Conservation (phyloP, 1,140 invertebrate genomes). For the Dinoponera quadriceps region DNA sequence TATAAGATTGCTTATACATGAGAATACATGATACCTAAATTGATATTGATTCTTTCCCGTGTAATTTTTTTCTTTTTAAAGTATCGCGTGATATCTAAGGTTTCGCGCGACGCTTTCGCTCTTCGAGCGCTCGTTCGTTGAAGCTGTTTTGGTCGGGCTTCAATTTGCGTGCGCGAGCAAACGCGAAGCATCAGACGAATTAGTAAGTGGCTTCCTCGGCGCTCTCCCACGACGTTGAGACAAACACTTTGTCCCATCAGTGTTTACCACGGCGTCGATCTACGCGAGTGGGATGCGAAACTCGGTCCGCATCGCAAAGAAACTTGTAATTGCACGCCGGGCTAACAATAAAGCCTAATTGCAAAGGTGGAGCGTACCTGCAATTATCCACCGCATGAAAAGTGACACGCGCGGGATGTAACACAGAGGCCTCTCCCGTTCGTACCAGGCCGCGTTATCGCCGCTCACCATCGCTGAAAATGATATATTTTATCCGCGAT, state of each 20-base stretch:
- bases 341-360: slow-evolving; percentile 40
- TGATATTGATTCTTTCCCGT: no score
- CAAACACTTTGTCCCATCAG: slow-evolving; percentile 17
- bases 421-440: slow-evolving; percentile 26
- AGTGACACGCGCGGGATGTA: slow-evolving; percentile 17
- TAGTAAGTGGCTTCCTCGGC: slow-evolving; percentile 2
- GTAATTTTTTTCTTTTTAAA: no score
- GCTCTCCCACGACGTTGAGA: not conserved
- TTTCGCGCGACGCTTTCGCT: no score
- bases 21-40: no score
- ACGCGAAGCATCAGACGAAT: not conserved
- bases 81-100: no score
- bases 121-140: no score
- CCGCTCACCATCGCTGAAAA: not conserved
- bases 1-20: no score
- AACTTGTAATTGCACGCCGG: slow-evolving; percentile 32
- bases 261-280: not conserved
- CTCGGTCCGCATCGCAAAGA: slow-evolving; percentile 29
- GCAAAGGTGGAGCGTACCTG: slow-evolving; percentile 30
- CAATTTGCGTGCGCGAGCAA: no score
- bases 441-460: slow-evolving; percentile 41
- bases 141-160: no score
- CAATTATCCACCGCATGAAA: slow-evolving; percentile 35
- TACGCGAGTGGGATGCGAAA: slow-evolving; percentile 42
- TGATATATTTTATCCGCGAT: slow-evolving; percentile 42